A percentile compares a stretch with the other conserved stretches of the same genome.
Conservation (phyloP, 2,888 invertebrate genomes). For the Galeopsomyia nigrocyanea region DNA sequence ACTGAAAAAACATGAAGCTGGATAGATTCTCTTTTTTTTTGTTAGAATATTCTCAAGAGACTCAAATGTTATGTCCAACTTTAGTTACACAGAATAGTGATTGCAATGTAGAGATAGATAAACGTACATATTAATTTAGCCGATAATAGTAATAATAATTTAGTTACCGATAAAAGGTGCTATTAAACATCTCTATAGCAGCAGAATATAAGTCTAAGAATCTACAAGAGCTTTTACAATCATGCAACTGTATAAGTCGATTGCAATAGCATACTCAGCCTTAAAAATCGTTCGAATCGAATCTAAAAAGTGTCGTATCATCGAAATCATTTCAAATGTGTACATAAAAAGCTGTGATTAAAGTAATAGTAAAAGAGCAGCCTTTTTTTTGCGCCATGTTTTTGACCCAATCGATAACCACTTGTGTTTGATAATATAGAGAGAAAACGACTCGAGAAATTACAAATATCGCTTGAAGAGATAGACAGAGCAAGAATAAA, state of each 20-base stretch:
- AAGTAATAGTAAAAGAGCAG: not conserved
- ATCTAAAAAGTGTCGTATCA: not conserved
- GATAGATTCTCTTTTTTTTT: not conserved
- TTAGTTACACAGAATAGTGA: not conserved
- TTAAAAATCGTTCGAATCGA: no score
- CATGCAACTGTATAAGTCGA: constrained; percentile 14
- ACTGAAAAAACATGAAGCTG: constrained; percentile 21
- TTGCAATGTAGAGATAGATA: constrained; percentile 6
- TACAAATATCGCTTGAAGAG: constrained; percentile 5
- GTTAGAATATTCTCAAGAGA: no score
- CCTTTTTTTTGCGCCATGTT: constrained; percentile 2
- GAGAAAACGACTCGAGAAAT: not conserved
- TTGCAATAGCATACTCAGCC: constrained; percentile 15
- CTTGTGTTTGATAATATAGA: not conserved
- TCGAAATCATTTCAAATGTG: not conserved
- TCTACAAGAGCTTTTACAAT: constrained; percentile 19
- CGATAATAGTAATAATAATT: constrained; percentile 5
- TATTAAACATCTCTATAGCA: not conserved
- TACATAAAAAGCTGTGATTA: constrained; percentile 2
- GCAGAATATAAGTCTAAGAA: constrained; percentile 3
- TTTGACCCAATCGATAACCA: constrained; percentile 39
- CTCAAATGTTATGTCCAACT: no score
- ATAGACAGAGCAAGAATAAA: not conserved
- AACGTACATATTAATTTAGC: not conserved
- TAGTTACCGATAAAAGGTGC: not conserved